A percentile compares a stretch with the other conserved stretches of the same genome.
Conservation (phyloP, 2,888 invertebrate species). For the Diaphora mendica region DNA sequence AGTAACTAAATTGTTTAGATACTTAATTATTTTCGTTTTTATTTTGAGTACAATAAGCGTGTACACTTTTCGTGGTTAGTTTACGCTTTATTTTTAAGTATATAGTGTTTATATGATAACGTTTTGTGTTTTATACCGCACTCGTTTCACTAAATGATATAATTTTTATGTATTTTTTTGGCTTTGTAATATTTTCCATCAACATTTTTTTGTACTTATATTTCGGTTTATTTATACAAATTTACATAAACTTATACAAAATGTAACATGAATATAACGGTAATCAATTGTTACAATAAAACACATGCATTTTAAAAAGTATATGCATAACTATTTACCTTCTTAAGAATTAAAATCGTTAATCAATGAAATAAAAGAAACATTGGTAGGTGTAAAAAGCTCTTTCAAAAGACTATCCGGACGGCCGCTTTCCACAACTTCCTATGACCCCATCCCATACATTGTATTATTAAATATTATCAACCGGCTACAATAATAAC, state of each 20-base stretch:
- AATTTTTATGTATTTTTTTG: slow-evolving; percentile 49
- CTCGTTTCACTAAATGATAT: slow-evolving; percentile 34
- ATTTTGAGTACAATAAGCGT: slow-evolving; percentile 70
- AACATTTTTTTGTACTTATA: slow-evolving; percentile 9
- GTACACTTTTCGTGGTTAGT: slow-evolving; percentile 70
- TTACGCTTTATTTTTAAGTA: slow-evolving; percentile 58
- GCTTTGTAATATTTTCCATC: slow-evolving; percentile 47
- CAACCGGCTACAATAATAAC: slow-evolving; percentile 60
- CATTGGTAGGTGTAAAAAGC: background rate
- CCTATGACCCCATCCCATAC: slow-evolving; percentile 37
- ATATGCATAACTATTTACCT: background rate
- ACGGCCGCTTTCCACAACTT: slow-evolving; percentile 23
- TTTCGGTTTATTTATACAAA: slow-evolving; percentile 12
- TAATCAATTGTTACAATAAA: slow-evolving; percentile 1
- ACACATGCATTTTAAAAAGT: background rate
- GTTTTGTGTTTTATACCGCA: slow-evolving; percentile 50
- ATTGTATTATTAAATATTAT: slow-evolving; percentile 46
- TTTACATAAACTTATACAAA: background rate
- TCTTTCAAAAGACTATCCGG: background rate
- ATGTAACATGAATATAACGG: background rate
- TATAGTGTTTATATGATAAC: slow-evolving; percentile 47
- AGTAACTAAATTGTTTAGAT: slow-evolving; percentile 31
- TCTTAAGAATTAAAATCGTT: background rate
- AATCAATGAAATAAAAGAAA: background rate
- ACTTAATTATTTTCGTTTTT: slow-evolving; percentile 51